A percentile compares a stretch with the other conserved stretches of the same genome.
These are phyloP conservation scores for Rhabdomys dilectus DNA, from an alignment of 2,113 vertebrate species.

Conservation along the genomic window DNA sequence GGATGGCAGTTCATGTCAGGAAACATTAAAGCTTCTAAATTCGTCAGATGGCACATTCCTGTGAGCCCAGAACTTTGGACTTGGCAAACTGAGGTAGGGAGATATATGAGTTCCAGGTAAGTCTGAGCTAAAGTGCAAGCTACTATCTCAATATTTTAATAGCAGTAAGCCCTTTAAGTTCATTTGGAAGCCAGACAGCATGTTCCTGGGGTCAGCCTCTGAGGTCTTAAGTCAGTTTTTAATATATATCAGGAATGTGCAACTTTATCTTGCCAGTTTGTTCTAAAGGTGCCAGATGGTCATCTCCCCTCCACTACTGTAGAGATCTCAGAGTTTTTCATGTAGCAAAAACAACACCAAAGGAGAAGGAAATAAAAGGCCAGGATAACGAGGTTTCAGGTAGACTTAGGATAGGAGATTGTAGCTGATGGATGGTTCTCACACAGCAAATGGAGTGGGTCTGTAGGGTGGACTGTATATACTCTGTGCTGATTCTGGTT, in stretches of 20 bases:
- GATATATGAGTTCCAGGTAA: neutral
- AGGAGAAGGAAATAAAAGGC: neutral
- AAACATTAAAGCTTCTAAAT: neutral
- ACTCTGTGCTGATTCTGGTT: neutral
- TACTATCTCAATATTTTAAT: neutral
- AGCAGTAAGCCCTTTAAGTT: neutral
- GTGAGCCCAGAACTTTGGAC: neutral
- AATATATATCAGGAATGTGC: neutral
- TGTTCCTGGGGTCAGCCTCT: neutral
- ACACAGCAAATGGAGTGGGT: neutral
- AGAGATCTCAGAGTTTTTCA: neutral
- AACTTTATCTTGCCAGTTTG: neutral
- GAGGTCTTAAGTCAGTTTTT: neutral
- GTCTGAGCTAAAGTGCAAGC: neutral
- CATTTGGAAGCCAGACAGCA: neutral
- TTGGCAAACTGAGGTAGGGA: neutral
- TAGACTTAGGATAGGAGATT: neutral
- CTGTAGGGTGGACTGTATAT: neutral
- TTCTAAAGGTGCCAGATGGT: neutral
- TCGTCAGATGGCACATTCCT: too few relatives aligned
- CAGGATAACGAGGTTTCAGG: neutral
- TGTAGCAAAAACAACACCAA: neutral
- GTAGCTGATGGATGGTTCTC: neutral
- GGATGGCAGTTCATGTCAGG: neutral
- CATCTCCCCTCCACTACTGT: neutral